Evolutionary conservation across 2,888 invertebrate genomes (phyloP).

Genomic region (Eurytoma adleriae): DNA sequence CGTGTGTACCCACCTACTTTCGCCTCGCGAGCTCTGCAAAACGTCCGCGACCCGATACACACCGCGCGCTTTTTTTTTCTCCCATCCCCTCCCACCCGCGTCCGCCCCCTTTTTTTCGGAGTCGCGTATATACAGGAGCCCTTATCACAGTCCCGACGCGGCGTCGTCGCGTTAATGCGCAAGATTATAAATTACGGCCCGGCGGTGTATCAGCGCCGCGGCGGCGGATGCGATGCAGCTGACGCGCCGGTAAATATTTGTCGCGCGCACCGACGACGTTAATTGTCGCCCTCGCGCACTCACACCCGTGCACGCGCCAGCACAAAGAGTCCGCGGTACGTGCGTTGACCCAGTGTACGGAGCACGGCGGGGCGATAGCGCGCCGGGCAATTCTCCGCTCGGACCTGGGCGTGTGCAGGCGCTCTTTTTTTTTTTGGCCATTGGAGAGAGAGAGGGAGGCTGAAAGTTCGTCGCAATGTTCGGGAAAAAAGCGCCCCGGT

Average conservation of each 20-base stretch:
- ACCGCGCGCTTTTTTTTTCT: no score
- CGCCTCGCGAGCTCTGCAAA: no score
- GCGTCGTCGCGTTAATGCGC: slow-evolving; percentile 18
- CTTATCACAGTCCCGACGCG: slow-evolving; percentile 49
- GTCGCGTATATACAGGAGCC: slow-evolving; percentile 64
- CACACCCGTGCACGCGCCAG: neutral
- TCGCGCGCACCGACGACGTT: neutral
- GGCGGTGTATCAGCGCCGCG: neutral
- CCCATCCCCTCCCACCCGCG: neutral
- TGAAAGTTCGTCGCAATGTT: no score
- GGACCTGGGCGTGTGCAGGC: neutral
- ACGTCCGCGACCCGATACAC: no score
- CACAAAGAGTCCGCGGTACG: neutral
- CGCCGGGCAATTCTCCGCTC: neutral
- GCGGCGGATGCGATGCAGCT: neutral
- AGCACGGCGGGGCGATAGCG: neutral
- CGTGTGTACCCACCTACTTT: no score
- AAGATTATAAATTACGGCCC: slow-evolving; percentile 37
- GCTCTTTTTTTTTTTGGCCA: no score
- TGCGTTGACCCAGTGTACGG: slow-evolving; percentile 16
- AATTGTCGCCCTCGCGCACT: slow-evolving; percentile 5
- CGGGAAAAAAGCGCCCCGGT: no score
- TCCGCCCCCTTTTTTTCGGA: neutral
- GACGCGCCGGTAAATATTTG: slow-evolving; percentile 39
- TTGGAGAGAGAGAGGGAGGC: no score